Evolutionary conservation across 1,140 invertebrate genomes (phyloP), one percentile per base, ranked within the genome.

Genomic region (Ctenoplectra terminalis): DNA sequence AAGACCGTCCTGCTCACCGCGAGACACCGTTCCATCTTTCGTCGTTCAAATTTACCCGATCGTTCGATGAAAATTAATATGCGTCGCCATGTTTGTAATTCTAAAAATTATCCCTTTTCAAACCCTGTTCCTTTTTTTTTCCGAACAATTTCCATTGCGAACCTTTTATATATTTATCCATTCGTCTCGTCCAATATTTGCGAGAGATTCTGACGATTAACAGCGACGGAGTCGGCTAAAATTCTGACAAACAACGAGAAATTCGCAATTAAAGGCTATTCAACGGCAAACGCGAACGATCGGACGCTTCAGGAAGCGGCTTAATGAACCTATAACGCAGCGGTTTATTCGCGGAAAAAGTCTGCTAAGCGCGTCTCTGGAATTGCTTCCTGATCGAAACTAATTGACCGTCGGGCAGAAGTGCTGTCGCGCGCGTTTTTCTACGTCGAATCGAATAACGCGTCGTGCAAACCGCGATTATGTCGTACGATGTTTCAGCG

Each of bases 231-330:
- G 26, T 20, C 37, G 1, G 13, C 40, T 1, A 23, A n/a, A n/a
- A 48, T 29, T 23, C 17, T 5, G 5, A n/a, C 52, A 17, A 34
- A 31, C 29, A 69, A 56, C 74, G 63, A 56, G 48, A 77, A 77
- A 69, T 69, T 77, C 52, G 75, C 69, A 77, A 77, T 77, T 69
- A 77, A 77, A 69, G 50, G 64, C 75, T 46, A 77, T 77, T 77
- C 34, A 67, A 69, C 23, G 50, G 63, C 37, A 58, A 69, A 77
- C 43, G 50, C 63, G 63, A n/a, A 6, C 63, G 74, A 54, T 43
- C 29, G 37, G 50, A 52, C 37, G 52, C 50, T 46, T 64, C 74
- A 46, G 74, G 74, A 77, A 77, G 40, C 74, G 75, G 37, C 64
- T 69, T 77, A 77, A 77, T 58, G 75, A 69, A 69, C 75, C 63